These are phyloP conservation scores for Hirundo rustica DNA, from an alignment of 2,797 vertebrate genomes.

Conservation along the genomic window DNA sequence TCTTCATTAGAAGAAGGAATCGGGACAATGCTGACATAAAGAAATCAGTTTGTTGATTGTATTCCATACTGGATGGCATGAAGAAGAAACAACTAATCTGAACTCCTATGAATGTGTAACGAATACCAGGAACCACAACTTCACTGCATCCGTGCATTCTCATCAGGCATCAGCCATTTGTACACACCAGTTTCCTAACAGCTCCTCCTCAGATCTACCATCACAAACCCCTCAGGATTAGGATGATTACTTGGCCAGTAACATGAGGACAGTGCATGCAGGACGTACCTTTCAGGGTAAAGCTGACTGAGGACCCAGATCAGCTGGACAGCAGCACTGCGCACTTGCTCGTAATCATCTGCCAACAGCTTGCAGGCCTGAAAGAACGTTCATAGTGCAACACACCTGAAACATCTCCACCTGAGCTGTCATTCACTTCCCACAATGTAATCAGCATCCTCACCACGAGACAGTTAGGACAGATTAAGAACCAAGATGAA, in stretches of 20 bases:
- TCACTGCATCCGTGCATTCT: background rate
- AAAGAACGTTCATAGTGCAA: background rate
- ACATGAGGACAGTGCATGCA: background rate
- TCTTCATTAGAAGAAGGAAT: slow-evolving; percentile 98
- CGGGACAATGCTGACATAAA: slow-evolving; percentile 87
- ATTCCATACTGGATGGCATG: background rate
- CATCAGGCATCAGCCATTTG: background rate
- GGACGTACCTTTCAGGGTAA: slow-evolving; percentile 90
- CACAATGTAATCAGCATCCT: background rate
- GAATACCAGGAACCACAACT: background rate
- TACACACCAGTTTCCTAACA: background rate
- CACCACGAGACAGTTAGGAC: background rate
- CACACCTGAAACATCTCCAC: background rate
- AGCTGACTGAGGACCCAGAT: slow-evolving; percentile 96
- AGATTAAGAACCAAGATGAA: background rate
- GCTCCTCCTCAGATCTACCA: background rate
- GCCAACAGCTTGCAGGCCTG: slow-evolving; percentile 92
- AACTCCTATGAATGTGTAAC: background rate
- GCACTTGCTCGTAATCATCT: slow-evolving; percentile 97
- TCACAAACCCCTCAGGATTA: background rate
- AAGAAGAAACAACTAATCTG: background rate
- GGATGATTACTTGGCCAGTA: background rate
- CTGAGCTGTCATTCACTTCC: background rate
- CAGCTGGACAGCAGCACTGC: slow-evolving; percentile 92
- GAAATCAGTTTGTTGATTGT: background rate